phyloP scores from a whole-genome alignment of 2,797 vertebrate genomes.

The Sebastes trivittatus region DNA sequence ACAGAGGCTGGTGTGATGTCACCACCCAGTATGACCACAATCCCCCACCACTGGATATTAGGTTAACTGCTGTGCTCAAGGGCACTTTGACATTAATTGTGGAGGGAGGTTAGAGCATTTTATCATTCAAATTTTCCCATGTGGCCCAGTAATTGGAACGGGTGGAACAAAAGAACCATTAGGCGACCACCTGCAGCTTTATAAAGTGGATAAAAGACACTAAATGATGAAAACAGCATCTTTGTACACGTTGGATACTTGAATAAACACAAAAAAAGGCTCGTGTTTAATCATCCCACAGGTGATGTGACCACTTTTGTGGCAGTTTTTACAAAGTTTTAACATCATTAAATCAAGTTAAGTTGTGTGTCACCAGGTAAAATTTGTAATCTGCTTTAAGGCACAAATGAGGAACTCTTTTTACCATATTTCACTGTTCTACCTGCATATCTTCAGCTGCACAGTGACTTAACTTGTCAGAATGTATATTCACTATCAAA shows the following conservation, averaged over 20 bases:
- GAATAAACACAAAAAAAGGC: slow-evolving; percentile 47
- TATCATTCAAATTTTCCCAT: slow-evolving; percentile 64
- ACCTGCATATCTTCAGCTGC: neutral
- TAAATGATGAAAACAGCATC: slow-evolving; percentile 41
- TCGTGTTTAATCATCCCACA: slow-evolving; percentile 14
- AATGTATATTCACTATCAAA: neutral
- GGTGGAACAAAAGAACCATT: slow-evolving; percentile 66
- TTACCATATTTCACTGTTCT: neutral
- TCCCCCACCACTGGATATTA: slow-evolving; percentile 31
- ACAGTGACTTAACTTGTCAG: neutral
- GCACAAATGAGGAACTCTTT: neutral
- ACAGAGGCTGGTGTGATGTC: slow-evolving; percentile 30
- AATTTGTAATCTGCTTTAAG: neutral
- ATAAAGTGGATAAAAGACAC: slow-evolving; percentile 54
- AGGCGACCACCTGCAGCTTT: slow-evolving; percentile 65
- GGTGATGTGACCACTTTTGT: slow-evolving; percentile 1
- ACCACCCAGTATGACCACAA: slow-evolving; percentile 18
- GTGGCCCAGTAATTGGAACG: slow-evolving; percentile 65
- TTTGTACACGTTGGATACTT: slow-evolving; percentile 21
- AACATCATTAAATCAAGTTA: neutral
- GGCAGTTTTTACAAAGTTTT: slow-evolving; percentile 15
- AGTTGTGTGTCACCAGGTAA: neutral
- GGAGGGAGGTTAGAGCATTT: slow-evolving; percentile 55
- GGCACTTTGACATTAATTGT: slow-evolving; percentile 71
- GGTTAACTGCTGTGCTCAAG: slow-evolving; percentile 70